Evolutionary conservation across 2,888 invertebrate species (phyloP).

Genomic region (Sminthurinus aureus): DNA sequence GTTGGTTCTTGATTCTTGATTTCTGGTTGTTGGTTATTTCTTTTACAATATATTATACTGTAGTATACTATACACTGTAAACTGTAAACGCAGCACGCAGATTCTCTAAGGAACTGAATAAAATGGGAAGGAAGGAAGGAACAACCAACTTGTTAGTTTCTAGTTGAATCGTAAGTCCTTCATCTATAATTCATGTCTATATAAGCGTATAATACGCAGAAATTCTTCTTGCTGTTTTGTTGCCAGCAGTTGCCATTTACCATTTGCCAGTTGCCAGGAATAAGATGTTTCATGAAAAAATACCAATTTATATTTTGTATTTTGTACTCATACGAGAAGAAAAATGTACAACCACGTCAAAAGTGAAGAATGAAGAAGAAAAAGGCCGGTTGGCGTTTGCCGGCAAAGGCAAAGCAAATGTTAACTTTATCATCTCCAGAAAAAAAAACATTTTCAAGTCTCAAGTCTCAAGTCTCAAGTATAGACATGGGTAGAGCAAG

Average conservation of each 20-base stretch:
- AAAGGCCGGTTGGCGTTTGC: no score
- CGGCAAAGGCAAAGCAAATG: no score
- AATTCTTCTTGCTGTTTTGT: background rate
- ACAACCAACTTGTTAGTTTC: background rate
- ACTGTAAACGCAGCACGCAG: background rate
- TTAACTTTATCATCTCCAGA: no score
- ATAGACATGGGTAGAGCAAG: no score
- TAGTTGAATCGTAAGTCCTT: background rate
- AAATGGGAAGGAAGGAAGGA: background rate
- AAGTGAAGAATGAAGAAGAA: constrained; percentile 2
- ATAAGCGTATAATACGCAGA: background rate
- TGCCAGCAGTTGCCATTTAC: constrained; percentile 3
- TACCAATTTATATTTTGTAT: background rate
- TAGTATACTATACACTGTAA: background rate
- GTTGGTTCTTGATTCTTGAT: constrained; percentile 13
- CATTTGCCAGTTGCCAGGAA: constrained; percentile 27
- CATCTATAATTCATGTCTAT: background rate
- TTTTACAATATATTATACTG: background rate
- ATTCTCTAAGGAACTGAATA: no score
- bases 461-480: no score
- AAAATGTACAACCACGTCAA: no score
- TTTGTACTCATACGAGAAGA: no score
- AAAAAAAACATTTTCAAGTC: no score
- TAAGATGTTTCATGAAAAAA: constrained; percentile 31
- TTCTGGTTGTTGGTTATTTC: background rate